Conservation (phyloP, 2,888 invertebrate species). For the Drosophila phalerata region DNA sequence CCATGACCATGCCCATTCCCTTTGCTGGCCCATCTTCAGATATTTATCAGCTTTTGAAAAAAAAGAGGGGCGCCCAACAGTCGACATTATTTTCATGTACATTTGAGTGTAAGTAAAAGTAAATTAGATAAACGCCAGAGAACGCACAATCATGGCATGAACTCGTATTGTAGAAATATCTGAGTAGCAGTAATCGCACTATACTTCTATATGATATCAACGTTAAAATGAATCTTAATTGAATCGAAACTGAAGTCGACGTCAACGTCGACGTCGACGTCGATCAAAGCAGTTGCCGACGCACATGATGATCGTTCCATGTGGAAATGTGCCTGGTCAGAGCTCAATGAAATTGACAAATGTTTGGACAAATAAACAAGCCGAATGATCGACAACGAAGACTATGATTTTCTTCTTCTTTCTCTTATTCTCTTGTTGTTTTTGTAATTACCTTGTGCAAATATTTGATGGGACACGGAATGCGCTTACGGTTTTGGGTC, state of each 20-base stretch:
- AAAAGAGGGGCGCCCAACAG: slow-evolving; percentile 67
- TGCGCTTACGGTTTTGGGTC: slow-evolving; percentile 70
- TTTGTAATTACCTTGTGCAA: slow-evolving; percentile 76
- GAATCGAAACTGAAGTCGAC: slow-evolving; percentile 63
- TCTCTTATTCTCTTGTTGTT: slow-evolving; percentile 47
- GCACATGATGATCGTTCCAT: slow-evolving; percentile 42
- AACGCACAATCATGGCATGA: slow-evolving; percentile 69
- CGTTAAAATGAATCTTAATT: slow-evolving; percentile 78
- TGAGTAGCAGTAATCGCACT: slow-evolving; percentile 39
- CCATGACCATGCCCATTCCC: slow-evolving; percentile 21
- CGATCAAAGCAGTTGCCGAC: slow-evolving; percentile 68
- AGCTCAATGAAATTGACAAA: slow-evolving; percentile 80
- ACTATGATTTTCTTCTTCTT: slow-evolving; percentile 23
- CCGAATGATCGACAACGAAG: slow-evolving; percentile 62
- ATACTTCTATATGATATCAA: slow-evolving; percentile 39
- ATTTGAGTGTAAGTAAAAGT: slow-evolving; percentile 73
- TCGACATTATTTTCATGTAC: slow-evolving; percentile 36
- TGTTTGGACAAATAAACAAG: slow-evolving; percentile 78
- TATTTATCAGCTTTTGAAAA: slow-evolving; percentile 52
- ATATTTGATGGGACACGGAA: slow-evolving; percentile 58
- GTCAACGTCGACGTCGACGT: slow-evolving; percentile 27
- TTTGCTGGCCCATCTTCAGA: slow-evolving; percentile 41
- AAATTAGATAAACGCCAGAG: slow-evolving; percentile 76
- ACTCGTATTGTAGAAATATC: slow-evolving; percentile 32
- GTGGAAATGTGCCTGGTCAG: slow-evolving; percentile 75